Conservation (phyloP, 2,797 vertebrate genomes). For the Clamator glandarius region DNA sequence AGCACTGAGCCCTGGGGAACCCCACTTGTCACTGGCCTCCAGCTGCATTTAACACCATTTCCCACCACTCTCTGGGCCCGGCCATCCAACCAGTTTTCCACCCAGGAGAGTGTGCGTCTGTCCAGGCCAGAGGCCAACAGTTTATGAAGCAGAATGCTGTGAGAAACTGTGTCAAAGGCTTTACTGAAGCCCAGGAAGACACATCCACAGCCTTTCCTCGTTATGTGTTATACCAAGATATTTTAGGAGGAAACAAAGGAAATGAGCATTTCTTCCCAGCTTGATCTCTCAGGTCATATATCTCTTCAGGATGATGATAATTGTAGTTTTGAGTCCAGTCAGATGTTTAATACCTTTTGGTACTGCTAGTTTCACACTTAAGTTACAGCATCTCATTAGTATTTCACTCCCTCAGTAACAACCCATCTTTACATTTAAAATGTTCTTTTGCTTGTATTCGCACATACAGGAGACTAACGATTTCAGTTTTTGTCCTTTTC, state of each 20-base stretch:
- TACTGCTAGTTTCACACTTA: not conserved
- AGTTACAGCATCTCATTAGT: not conserved
- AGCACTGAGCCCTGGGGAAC: too few relatives aligned
- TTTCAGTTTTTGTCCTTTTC: constrained; percentile 28
- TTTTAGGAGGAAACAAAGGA: not conserved
- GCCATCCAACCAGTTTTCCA: too few relatives aligned
- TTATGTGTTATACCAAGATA: not conserved
- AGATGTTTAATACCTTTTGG: not conserved
- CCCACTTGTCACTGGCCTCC: too few relatives aligned
- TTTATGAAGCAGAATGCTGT: too few relatives aligned
- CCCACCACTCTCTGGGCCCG: too few relatives aligned
- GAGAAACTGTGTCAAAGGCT: too few relatives aligned
- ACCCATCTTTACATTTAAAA: not conserved
- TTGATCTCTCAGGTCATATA: not conserved
- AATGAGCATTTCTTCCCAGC: not conserved
- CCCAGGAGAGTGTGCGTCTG: too few relatives aligned
- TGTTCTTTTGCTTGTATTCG: not conserved
- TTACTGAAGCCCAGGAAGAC: too few relatives aligned
- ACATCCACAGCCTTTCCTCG: too few relatives aligned
- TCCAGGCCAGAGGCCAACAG: too few relatives aligned
- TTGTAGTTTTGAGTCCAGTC: not conserved
- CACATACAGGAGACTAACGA: not conserved
- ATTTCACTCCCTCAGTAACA: not conserved
- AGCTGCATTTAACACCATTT: too few relatives aligned
- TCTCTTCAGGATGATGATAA: not conserved